Evolutionary conservation across 2,113 vertebrate genomes (phyloP).

Genomic region (Gasterosteus aculeatus): DNA sequence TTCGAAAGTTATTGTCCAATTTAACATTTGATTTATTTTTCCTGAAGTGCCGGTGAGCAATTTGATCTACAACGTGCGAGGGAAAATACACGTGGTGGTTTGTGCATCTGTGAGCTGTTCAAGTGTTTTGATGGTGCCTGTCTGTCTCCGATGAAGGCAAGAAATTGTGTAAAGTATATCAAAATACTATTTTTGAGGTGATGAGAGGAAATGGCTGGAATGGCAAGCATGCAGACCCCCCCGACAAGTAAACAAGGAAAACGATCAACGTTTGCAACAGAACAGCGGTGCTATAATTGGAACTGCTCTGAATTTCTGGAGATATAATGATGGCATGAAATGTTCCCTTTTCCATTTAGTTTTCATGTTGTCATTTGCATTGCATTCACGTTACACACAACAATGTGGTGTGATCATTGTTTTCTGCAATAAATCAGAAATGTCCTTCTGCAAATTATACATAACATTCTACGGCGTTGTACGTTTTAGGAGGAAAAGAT

Average conservation of each 20-base stretch:
- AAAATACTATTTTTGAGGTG: not conserved
- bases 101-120: not conserved
- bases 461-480: not conserved
- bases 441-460: not conserved
- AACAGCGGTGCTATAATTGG: not conserved
- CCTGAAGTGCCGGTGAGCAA: not conserved
- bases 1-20: not conserved
- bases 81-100: not conserved
- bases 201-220: not conserved
- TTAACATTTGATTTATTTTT: conserved; percentile 1
- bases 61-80: not conserved
- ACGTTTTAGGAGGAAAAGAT: not conserved
- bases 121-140: not conserved
- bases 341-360: not conserved
- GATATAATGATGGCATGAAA: not conserved
- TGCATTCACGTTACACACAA: not conserved
- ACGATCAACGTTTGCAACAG: not conserved
- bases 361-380: not conserved
- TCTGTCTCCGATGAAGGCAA: not conserved
- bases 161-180: not conserved
- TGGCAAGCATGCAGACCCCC: not conserved
- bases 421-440: not conserved
- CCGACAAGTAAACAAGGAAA: not conserved
- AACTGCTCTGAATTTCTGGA: not conserved
- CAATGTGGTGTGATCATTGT: not conserved